Base-by-base conservation (phyloP, 2,797 vertebrate genomes). In the Alfaro cultratus region DNA sequence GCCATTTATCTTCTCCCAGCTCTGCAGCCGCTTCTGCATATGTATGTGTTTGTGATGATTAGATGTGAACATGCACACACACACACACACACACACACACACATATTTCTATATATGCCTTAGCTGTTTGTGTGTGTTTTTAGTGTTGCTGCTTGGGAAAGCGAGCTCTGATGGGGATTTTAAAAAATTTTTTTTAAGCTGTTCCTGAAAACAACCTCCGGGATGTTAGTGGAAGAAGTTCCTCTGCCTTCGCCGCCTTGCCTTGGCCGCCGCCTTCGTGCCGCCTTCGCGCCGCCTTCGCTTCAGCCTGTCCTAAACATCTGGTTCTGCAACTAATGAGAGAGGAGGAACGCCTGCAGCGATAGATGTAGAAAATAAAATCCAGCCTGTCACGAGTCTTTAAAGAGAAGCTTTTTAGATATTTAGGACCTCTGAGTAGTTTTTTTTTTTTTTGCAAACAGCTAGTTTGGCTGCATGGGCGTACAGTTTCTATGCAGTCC, bases 241-340 rank as follows among this genome's bases (percentile, higher is more conserved):
- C 46, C 77, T 39, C 53, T 15, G 53, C 60, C 74, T 57, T 18
- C 46, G 74, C 39, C n/a, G 34, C 74, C 13, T 62, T n/a, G n/a
- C n/a, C n/a, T n/a, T n/a, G n/a, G n/a, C n/a, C n/a, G n/a, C n/a
- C n/a, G n/a, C n/a, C n/a, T n/a, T n/a, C n/a, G n/a, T n/a, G n/a
- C n/a, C n/a, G 49, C 47, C 47, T 49, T 64, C 75, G 45, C 73
- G 80, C 85, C 80, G 80, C 78, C 73, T 76, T 77, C 57, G 47
- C 77, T 80, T 71, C 77, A 81, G 74, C 46, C 1, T 71, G 1
- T 2, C 51, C 70, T 53, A 46, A 45, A 71, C 51, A 77, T 82
- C 62, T 72, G 80, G 83, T 60, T 84, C 73, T 7, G 73, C 75
- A 78, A 83, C 75, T 79, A 86, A 90, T 67, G 82, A 80, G 76